These are phyloP conservation scores for Parapristionchus giblindavisi DNA, from an alignment of 2,888 invertebrate genomes.

Conservation along the genomic window DNA sequence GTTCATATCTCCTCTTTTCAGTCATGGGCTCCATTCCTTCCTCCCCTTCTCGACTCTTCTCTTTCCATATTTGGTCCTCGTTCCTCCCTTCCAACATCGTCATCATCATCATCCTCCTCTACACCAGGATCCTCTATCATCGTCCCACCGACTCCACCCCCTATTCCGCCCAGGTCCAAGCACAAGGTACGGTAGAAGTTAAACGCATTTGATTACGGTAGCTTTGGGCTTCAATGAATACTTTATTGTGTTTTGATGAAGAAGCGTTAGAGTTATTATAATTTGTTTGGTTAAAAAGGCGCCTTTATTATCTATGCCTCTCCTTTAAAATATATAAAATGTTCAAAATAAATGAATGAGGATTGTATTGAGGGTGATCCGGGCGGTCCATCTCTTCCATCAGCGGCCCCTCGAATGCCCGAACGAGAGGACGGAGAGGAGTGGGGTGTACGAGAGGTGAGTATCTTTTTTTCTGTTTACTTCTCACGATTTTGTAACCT, in stretches of 20 bases:
- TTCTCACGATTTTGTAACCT: neutral
- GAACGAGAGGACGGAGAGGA: slow-evolving; percentile 36
- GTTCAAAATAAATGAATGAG: neutral
- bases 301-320: no score
- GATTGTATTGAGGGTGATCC: neutral
- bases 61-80: no score
- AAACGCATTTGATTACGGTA: neutral
- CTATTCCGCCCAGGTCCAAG: slow-evolving; percentile 55
- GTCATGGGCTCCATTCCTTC: slow-evolving; percentile 93
- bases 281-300: no score
- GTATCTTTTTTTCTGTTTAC: neutral
- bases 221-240: neutral
- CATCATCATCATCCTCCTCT: no score
- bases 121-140: slow-evolving; percentile 21
- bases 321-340: no score
- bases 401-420: slow-evolving; percentile 9
- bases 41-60: slow-evolving; percentile 75
- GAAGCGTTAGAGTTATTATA: neutral
- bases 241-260: neutral
- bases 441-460: slow-evolving; percentile 38
- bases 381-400: slow-evolving; percentile 12
- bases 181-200: slow-evolving; percentile 34
- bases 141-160: slow-evolving; percentile 44
- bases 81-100: no score
- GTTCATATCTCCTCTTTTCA: no score